Evolutionary conservation across 2,113 vertebrate genomes (phyloP).

Genomic region (Thomomys bottae): DNA sequence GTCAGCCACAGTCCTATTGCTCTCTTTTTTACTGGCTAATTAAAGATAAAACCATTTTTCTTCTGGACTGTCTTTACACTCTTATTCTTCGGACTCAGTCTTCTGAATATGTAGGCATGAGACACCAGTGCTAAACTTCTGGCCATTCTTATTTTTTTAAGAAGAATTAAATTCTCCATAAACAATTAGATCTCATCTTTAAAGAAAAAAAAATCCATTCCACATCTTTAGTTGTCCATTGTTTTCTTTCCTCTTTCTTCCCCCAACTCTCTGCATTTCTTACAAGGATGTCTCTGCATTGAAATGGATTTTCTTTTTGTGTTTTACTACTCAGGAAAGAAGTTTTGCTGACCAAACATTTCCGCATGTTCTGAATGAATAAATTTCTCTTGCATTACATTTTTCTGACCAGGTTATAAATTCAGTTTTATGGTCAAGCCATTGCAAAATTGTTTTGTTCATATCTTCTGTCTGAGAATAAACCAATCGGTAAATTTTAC

Average conservation of each 20-base stretch:
- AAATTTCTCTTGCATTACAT: slow-evolving; percentile 48
- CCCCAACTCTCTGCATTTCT: neutral
- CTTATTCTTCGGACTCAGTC: no score
- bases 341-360: slow-evolving; percentile 51
- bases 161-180: no score
- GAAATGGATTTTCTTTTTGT: neutral
- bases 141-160: no score
- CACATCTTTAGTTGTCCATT: neutral
- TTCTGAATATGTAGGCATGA: no score
- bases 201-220: no score
- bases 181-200: no score
- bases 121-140: no score
- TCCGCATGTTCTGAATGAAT: slow-evolving; percentile 55
- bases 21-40: no score
- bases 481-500: slow-evolving; percentile 70
- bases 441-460: slow-evolving; percentile 61
- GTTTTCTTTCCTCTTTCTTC: neutral
- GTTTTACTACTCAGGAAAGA: neutral
- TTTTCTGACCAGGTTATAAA: slow-evolving; percentile 56
- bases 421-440: slow-evolving; percentile 68
- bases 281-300: neutral
- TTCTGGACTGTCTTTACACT: no score
- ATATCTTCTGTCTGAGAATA: slow-evolving; percentile 72
- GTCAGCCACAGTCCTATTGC: no score
- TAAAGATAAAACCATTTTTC: no score